Percentiles rank a stretch among this genome's conserved stretches.
phyloP scores from a whole-genome alignment of 2,113 vertebrate species.

The Anthoscopus minutus region DNA sequence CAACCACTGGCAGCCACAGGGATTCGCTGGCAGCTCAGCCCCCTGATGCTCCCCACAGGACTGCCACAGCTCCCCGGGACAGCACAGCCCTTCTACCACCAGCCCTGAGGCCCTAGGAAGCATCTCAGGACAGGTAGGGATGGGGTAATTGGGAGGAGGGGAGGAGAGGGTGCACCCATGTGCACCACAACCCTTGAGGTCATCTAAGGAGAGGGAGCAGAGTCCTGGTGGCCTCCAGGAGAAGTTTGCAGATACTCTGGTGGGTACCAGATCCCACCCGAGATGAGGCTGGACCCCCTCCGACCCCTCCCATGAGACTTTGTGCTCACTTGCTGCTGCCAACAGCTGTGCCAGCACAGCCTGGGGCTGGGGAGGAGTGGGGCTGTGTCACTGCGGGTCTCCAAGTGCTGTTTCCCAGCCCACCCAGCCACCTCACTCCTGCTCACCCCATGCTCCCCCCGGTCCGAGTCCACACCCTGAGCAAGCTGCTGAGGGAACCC shows the following conservation, averaged over 20 bases:
- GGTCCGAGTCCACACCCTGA: not conserved
- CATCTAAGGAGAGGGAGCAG: not conserved
- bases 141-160: not conserved
- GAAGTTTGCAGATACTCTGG: not conserved
- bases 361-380: fast-evolving
- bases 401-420: not conserved
- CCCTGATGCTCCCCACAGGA: not conserved
- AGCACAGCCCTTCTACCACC: not conserved
- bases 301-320: not conserved
- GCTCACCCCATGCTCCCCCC: not conserved
- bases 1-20: not conserved
- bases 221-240: not conserved
- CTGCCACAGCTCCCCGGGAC: not conserved
- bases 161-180: not conserved
- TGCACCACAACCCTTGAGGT: not conserved
- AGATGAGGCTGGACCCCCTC: not conserved
- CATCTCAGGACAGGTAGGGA: slow-evolving; percentile 23
- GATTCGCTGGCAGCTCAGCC: not conserved
- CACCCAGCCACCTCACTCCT: not conserved
- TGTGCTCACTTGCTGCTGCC: fast-evolving
- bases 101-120: not conserved
- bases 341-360: not conserved
- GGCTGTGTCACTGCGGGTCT: not conserved
- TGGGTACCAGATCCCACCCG: not conserved
- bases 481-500: not conserved